Evolutionary conservation across 1,140 invertebrate species (phyloP).

Genomic region (Sycobia sp.): DNA sequence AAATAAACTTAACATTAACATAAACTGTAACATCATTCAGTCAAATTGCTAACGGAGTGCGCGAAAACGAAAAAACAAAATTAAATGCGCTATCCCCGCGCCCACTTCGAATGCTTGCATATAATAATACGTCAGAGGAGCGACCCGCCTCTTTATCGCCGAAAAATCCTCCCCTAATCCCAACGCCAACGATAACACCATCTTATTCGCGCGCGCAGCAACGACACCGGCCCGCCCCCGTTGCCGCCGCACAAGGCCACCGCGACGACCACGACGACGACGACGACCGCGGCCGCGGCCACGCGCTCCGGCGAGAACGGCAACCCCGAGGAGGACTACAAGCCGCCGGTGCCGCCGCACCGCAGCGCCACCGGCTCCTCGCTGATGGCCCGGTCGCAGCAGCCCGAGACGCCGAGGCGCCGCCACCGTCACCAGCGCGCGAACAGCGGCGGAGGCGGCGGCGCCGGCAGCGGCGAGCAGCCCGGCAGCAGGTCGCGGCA

Average conservation of each 20-base stretch:
- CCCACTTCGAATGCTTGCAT: too few species aligned
- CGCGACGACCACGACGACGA: too few species aligned
- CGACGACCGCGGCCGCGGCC: too few species aligned
- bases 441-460: constrained; percentile 36
- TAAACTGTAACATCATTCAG: too few species aligned
- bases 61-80: too few species aligned
- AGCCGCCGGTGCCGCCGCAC: constrained; percentile 85
- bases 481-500: background rate
- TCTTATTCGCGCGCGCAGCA: constrained; percentile 46
- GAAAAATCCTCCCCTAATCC: too few species aligned
- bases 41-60: too few species aligned
- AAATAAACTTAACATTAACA: too few species aligned
- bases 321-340: constrained; percentile 74
- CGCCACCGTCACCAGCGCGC: constrained; percentile 57
- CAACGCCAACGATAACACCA: too few species aligned
- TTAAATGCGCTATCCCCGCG: too few species aligned
- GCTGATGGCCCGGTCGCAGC: constrained; percentile 55
- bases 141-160: too few species aligned
- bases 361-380: constrained; percentile 68
- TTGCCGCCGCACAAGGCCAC: constrained; percentile 62
- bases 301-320: constrained; percentile 43
- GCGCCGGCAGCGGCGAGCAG: background rate
- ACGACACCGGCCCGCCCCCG: constrained; percentile 61
- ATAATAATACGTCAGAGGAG: too few species aligned
- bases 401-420: constrained; percentile 52